Evolutionary conservation across 2,113 vertebrate species (phyloP).

Genomic region (Halcyon senegalensis): DNA sequence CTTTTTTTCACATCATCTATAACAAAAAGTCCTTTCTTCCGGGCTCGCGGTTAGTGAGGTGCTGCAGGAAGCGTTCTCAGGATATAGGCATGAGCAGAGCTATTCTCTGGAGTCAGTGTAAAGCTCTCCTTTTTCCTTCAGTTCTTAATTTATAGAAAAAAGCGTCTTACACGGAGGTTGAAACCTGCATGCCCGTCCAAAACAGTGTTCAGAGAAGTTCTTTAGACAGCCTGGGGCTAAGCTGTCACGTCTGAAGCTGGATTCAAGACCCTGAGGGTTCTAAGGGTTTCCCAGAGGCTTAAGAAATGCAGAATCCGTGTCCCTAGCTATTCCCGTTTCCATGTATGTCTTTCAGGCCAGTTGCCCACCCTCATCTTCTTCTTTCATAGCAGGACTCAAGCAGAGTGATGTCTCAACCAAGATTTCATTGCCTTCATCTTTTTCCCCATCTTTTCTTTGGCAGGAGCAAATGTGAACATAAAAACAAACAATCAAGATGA

Average conservation of each 20-base stretch:
- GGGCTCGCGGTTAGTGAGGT: background rate
- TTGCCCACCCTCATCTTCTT: background rate
- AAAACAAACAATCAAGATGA: slow-evolving; percentile 84
- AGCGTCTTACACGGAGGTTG: background rate
- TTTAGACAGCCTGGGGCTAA: background rate
- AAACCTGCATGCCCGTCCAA: background rate
- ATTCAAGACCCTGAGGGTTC: background rate
- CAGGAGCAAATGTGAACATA: slow-evolving; percentile 89
- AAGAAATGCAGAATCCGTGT: background rate
- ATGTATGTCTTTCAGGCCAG: rapidly evolving
- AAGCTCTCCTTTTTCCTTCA: background rate
- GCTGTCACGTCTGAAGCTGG: background rate
- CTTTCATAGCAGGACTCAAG: background rate
- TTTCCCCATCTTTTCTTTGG: background rate
- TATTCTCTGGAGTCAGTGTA: rapidly evolving
- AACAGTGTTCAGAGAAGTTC: background rate
- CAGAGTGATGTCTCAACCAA: background rate
- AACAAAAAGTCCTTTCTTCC: background rate
- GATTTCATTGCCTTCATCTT: background rate
- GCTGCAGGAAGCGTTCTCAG: background rate
- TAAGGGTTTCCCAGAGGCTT: background rate
- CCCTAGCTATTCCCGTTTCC: background rate
- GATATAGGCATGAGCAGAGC: background rate
- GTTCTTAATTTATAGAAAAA: background rate
- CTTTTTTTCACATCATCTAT: rapidly evolving